phyloP scores from a whole-genome alignment of 2,888 invertebrate species.

The Polyploca ridens region DNA sequence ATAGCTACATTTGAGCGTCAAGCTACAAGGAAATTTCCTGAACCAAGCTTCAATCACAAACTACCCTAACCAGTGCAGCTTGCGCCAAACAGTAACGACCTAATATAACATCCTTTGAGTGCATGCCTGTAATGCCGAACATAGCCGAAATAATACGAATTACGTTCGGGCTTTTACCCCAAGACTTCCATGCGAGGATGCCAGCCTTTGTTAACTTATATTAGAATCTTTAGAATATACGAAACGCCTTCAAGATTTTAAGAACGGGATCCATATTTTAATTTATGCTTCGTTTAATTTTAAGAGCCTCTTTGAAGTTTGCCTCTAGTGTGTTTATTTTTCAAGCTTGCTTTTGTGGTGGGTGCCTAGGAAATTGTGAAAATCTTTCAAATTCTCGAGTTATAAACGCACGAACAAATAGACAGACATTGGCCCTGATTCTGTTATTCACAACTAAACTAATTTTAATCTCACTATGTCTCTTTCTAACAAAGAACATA shows the following conservation, averaged over 20 bases:
- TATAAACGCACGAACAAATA: no score
- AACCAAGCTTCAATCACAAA: neutral
- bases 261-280: neutral
- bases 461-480: no score
- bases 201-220: neutral
- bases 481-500: no score
- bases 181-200: conserved; percentile 2
- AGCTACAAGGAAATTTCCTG: neutral
- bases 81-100: neutral
- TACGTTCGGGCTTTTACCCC: neutral
- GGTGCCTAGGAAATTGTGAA: no score
- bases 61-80: neutral
- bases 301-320: neutral
- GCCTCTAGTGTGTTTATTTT: no score
- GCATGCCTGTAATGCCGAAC: conserved; percentile 12
- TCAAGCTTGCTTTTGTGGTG: no score
- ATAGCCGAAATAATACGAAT: conserved; percentile 5
- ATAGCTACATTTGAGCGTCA: no score
- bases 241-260: neutral
- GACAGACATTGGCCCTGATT: no score
- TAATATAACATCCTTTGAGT: conserved; percentile 7
- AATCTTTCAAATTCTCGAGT: no score
- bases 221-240: neutral
- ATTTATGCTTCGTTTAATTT: neutral
- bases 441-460: no score